Evolutionary conservation across 2,797 vertebrate species (phyloP), one percentile per base, ranked within the genome.

Genomic region (Harpagifer antarcticus): DNA sequence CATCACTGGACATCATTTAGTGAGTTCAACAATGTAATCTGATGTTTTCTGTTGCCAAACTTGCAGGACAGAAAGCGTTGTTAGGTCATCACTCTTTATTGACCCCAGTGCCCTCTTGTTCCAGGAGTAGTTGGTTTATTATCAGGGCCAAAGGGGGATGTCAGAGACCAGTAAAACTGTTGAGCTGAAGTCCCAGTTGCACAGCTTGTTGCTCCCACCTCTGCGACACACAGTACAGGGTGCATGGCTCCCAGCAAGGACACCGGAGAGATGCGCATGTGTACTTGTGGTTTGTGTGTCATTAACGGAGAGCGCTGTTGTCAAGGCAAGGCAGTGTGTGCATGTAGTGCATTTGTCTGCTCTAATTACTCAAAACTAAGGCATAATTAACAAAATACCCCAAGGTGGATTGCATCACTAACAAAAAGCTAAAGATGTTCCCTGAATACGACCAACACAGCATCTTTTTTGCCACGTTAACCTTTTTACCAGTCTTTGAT

Each of bases 121-220:
- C 63, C 60, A 42, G 52, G 52, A 81, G 68, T 74, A 64, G 78
- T 63, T 75, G 80, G 62, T 90, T 87, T 87, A 82, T 86, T 86
- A 70, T 64, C 65, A 71, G 71, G 78, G 55, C 87, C 86, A 81
- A 75, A 84, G 87, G 85, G 81, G 58, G 47, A 71, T 89, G 86
- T 92, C 84, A 89, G 78, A 68, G 83, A 84, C 49, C 70, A 81
- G 77, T 31, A 70, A 66, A 82, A 76, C 84, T 74, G 83, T 84
- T 79, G 85, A 89, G 84, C 73, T 87, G 78, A 63, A 88, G 88
- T 85, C 83, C 82, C 75, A 13, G 79, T 83, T 84, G 91, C 88
- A 89, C 68, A 80, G 82, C 84, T 86, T 90, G 89, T 86, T 92
- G 89, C 89, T 69, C 70, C 79, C 79, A 92, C 91, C 89, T 88